Percentiles rank a stretch among this genome's conserved stretches.
These are phyloP conservation scores for Prochilodus magdalenae DNA, from an alignment of 2,113 vertebrate species.

Conservation along the genomic window DNA sequence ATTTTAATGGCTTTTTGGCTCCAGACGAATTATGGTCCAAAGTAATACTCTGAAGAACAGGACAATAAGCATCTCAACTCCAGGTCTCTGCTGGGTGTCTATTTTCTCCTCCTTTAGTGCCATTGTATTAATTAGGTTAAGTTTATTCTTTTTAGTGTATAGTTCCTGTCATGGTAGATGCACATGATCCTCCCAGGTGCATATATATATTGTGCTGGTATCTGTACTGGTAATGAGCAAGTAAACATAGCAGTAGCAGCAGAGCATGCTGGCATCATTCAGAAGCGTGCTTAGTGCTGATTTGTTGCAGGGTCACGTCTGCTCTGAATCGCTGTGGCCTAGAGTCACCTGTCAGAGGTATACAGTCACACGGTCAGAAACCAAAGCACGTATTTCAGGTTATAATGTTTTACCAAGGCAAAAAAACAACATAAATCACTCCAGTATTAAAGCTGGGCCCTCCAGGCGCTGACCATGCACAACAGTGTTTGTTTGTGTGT, in stretches of 20 bases:
- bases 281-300: constrained; percentile 39
- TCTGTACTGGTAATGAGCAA: neutral
- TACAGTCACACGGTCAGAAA: neutral
- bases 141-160: constrained; percentile 34
- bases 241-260: constrained; percentile 5
- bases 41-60: constrained; percentile 41
- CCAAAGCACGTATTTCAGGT: neutral
- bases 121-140: constrained; percentile 47
- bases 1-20: constrained; percentile 33
- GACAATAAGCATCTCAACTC: constrained; percentile 13
- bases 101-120: constrained; percentile 19
- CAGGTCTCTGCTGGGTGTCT: neutral
- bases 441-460: neutral
- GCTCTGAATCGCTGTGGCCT: constrained; percentile 37
- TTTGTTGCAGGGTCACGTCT: constrained; percentile 46
- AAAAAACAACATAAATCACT: constrained; percentile 19
- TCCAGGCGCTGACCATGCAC: neutral
- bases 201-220: neutral
- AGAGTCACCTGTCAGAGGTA: constrained; percentile 13
- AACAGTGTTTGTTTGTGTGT: neutral
- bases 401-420: constrained; percentile 21
- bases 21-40: constrained; percentile 40
- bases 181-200: too few relatives aligned
- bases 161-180: constrained; percentile 18
- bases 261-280: neutral